A percentile compares a stretch with the other conserved stretches of the same genome.
Evolutionary conservation across 2,113 vertebrate genomes (phyloP).

Genomic region (Hyla sarda): DNA sequence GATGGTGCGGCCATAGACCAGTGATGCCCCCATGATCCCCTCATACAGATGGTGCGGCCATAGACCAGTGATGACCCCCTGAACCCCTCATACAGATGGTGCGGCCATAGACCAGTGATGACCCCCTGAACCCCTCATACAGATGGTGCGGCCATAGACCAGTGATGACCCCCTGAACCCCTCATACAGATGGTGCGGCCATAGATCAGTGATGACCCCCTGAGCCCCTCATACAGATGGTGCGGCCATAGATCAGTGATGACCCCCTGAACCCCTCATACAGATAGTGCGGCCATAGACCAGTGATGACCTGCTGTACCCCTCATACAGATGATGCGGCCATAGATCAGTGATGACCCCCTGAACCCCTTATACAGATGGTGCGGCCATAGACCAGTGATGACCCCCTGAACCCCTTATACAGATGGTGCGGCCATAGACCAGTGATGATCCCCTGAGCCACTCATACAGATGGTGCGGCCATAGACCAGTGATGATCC

Average conservation of each 20-base stretch:
- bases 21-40: not conserved
- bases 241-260: not conserved
- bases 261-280: not conserved
- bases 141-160: not conserved
- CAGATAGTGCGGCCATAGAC: too few relatives aligned
- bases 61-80: not conserved
- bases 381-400: too few relatives aligned
- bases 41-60: not conserved
- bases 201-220: not conserved
- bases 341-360: too few relatives aligned
- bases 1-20: not conserved
- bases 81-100: not conserved
- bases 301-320: too few relatives aligned
- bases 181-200: not conserved
- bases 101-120: not conserved
- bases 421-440: too few relatives aligned
- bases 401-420: too few relatives aligned
- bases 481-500: too few relatives aligned
- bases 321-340: too few relatives aligned
- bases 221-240: not conserved
- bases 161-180: not conserved
- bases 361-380: too few relatives aligned
- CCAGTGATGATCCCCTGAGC: too few relatives aligned
- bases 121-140: not conserved
- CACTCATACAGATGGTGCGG: too few relatives aligned